A percentile compares a stretch with the other conserved stretches of the same genome.
phyloP scores from a whole-genome alignment of 2,888 invertebrate species.

The Poecilus cupreus region DNA sequence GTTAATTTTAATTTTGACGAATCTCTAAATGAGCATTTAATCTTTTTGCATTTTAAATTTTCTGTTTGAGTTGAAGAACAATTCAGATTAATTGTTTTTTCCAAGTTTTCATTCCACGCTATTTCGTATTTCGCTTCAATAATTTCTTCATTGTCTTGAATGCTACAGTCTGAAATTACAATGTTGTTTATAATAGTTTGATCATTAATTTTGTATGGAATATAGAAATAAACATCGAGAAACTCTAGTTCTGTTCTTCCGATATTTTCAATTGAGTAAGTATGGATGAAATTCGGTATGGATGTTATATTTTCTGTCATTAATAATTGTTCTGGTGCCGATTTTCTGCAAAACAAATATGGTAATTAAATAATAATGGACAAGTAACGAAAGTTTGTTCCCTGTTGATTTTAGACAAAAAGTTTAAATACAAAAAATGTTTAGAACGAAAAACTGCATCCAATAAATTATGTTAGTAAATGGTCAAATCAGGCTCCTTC shows the following conservation, averaged over 20 bases:
- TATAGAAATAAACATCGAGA: background rate
- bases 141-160: background rate
- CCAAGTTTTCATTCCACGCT: background rate
- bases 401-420: too few species aligned
- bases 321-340: slow-evolving; percentile 9
- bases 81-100: background rate
- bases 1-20: background rate
- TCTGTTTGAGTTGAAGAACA: background rate
- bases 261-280: background rate
- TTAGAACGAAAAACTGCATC: too few species aligned
- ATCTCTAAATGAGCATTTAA: background rate
- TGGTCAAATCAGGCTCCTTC: too few species aligned
- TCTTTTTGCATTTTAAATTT: background rate
- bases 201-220: background rate
- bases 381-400: too few species aligned
- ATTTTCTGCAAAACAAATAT: background rate
- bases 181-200: background rate
- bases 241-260: background rate
- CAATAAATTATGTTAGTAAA: too few species aligned
- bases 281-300: background rate
- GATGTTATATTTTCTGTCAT: background rate
- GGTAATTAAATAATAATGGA: background rate
- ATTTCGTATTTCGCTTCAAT: background rate
- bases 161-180: background rate
- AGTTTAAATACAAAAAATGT: too few species aligned